phyloP scores from a whole-genome alignment of 1,140 invertebrate genomes.

The Drosophila ironensis region DNA sequence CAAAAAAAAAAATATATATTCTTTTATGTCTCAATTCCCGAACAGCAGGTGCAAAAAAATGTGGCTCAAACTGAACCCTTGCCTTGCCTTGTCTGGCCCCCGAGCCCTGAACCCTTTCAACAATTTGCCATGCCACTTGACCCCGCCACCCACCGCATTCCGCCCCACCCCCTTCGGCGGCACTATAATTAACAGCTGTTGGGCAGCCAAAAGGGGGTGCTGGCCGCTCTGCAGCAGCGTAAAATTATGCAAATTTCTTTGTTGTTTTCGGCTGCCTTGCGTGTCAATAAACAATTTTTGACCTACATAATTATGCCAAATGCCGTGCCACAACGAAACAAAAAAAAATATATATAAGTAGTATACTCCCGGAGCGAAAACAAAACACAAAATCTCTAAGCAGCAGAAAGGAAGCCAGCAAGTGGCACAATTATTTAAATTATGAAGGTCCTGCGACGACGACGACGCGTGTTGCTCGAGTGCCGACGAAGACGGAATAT shows the following conservation, averaged over 20 bases:
- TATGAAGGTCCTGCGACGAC: constrained; percentile 62
- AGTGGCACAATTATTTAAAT: constrained; percentile 81
- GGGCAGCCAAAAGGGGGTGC: constrained; percentile 17
- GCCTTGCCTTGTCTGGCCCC: no score
- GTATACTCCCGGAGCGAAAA: neutral
- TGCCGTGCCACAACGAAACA: constrained; percentile 49
- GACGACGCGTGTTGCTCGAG: constrained; percentile 71
- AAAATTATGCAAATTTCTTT: constrained; percentile 80
- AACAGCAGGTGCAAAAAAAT: constrained; percentile 75
- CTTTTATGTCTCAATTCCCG: constrained; percentile 71
- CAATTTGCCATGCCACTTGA: constrained; percentile 63
- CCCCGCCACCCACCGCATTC: constrained; percentile 21
- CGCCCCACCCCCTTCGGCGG: constrained; percentile 11
- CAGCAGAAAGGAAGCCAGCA: constrained; percentile 76
- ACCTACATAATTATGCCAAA: constrained; percentile 81
- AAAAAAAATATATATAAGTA: constrained; percentile 32
- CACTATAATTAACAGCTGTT: constrained; percentile 79
- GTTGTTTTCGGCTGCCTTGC: constrained; percentile 66
- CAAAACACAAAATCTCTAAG: constrained; percentile 63
- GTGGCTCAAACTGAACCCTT: constrained; percentile 32
- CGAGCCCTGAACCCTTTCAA: constrained; percentile 24
- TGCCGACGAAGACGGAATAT: constrained; percentile 43
- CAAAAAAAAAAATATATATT: constrained; percentile 38
- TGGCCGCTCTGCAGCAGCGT: constrained; percentile 57
- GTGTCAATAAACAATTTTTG: constrained; percentile 81